These are phyloP conservation scores for Limanda limanda DNA, from an alignment of 2,113 vertebrate species.

Conservation along the genomic window DNA sequence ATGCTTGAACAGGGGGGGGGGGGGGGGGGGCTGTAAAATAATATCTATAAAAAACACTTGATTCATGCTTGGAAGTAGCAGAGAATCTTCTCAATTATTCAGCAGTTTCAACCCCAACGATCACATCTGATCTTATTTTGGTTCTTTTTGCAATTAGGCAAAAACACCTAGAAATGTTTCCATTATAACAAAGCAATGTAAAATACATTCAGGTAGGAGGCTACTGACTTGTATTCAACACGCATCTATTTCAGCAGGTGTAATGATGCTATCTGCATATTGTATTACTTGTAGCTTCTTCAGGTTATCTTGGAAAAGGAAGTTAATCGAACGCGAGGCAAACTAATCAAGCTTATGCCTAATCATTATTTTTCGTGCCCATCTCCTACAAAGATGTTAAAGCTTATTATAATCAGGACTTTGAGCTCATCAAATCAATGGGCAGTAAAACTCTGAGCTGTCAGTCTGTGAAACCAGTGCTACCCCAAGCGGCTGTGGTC, in stretches of 20 bases:
- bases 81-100: conserved; percentile 41
- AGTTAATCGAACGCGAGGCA: background rate
- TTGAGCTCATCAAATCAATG: background rate
- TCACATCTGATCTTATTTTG: background rate
- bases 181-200: background rate
- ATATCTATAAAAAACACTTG: conserved; percentile 46
- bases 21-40: conserved; percentile 40
- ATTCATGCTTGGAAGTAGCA: conserved; percentile 47
- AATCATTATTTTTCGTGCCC: background rate
- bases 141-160: background rate
- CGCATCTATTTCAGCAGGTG: background rate
- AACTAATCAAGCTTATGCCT: background rate
- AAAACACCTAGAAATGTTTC: background rate
- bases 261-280: background rate
- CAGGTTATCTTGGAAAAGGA: background rate
- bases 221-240: background rate
- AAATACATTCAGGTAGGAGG: background rate
- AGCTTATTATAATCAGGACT: background rate
- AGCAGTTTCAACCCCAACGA: background rate
- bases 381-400: background rate
- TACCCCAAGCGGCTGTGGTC: background rate
- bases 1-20: conserved; percentile 36
- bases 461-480: background rate
- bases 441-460: no score
- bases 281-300: background rate